Evolutionary conservation across 2,797 vertebrate genomes (phyloP).

Genomic region (Hoplostethus mediterraneus): DNA sequence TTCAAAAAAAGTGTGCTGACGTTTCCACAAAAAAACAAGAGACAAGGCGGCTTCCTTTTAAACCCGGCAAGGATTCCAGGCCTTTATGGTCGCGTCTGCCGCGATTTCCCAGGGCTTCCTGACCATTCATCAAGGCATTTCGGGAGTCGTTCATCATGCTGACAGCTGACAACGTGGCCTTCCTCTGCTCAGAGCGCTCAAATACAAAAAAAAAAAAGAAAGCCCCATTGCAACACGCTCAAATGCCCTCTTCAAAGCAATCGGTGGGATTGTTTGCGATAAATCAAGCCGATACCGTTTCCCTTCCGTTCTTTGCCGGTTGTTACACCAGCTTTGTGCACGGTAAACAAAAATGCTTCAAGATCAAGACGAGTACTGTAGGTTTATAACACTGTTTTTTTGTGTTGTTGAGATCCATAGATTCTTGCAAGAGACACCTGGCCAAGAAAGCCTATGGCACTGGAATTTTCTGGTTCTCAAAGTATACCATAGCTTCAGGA

Average conservation of each 20-base stretch:
- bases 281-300: not conserved
- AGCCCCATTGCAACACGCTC: not conserved
- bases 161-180: constrained; percentile 46
- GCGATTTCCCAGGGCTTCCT: constrained; percentile 49
- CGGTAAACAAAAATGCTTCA: not conserved
- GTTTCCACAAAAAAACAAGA: constrained; percentile 10
- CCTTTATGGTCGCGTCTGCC: constrained; percentile 31
- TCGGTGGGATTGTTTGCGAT: not conserved
- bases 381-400: not conserved
- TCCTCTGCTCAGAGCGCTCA: constrained; percentile 14
- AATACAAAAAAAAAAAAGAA: not conserved
- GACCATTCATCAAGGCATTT: constrained; percentile 58
- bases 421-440: not conserved
- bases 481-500: constrained; percentile 6
- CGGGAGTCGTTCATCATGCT: constrained; percentile 58
- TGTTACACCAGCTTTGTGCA: not conserved
- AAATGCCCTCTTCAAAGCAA: not conserved
- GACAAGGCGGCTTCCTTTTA: constrained; percentile 19
- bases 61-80: not conserved
- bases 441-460: not conserved
- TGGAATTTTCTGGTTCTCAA: not conserved
- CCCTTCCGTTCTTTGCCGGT: not conserved
- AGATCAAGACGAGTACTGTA: not conserved
- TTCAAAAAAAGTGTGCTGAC: constrained; percentile 23
- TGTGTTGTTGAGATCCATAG: not conserved